Base-by-base conservation (phyloP, 2,888 invertebrate species). In the Melieria crassipennis region DNA sequence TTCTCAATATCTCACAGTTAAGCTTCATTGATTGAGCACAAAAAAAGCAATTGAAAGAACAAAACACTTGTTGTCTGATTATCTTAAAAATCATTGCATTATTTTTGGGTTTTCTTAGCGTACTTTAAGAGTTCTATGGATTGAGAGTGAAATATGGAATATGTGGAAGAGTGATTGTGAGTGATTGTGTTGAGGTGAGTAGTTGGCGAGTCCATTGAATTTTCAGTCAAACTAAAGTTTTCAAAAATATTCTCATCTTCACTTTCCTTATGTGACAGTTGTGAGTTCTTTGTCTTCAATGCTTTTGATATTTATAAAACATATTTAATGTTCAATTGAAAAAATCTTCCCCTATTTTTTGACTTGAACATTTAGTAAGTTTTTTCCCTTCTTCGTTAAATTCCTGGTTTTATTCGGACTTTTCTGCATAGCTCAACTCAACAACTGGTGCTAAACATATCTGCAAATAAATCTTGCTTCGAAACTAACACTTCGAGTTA, bases 21-120 rank as follows among this genome's bases (percentile, higher is more conserved):
- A 85, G 85, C 85, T 86, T 86, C 82, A 84, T 84, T 82, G 82
- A 83, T 85, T 85, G 85, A 85, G 86, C 85, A 84, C 84, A 83
- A 83, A 79, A 30, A 30, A 82, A 85, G 84, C 83, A 83, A 81
- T 81, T 77, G 76, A 81, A 80, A 81, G 75, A 75, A 76, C 67
- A 69, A 76, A 73, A 73, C 47, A 71, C 71, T 13, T 48, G 9
- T 61, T 61, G 30, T 61, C n/a, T 7, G 4, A 43, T 61, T 61
- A 16, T 43, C 46, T 55, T 65, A 52, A 52, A 52, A 10, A 43
- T 55, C 11, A 56, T 11, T 62, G 55, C n/a, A 52, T 30, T 69
- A 62, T 52, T 62, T 46, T 60, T 52, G 48, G 11, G 16, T 60
- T 42, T 67, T 42, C 6, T 60, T 69, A 11, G 47, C 50, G 11